A percentile compares a stretch with the other conserved stretches of the same genome.
phyloP scores from a whole-genome alignment of 2,797 vertebrate genomes.

The Gila robusta region DNA sequence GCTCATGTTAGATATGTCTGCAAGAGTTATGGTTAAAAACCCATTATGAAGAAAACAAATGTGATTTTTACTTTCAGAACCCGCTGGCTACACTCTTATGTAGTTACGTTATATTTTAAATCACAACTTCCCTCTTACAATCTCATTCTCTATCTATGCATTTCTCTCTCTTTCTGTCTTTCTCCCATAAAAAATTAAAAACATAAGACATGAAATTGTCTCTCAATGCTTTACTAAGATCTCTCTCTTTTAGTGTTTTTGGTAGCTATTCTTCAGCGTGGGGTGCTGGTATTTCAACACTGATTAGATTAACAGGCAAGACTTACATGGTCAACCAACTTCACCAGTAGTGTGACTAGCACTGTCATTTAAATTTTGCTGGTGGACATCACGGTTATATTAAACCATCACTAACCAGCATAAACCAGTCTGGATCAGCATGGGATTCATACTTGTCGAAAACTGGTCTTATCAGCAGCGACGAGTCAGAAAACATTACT shows the following conservation, averaged over 20 bases:
- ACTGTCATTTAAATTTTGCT: not conserved
- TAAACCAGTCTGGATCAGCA: not conserved
- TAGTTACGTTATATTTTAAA: not conserved
- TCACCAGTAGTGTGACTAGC: not conserved
- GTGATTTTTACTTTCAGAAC: conserved; percentile 20
- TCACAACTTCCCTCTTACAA: not conserved
- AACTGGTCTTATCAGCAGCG: not conserved
- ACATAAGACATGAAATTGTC: not conserved
- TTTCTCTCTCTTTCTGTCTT: not conserved
- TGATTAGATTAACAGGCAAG: not conserved
- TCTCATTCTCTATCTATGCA: not conserved
- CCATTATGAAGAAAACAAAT: conserved; percentile 22
- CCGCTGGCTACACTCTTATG: not conserved
- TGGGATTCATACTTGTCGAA: not conserved
- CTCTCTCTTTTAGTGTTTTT: not conserved
- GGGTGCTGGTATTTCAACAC: not conserved
- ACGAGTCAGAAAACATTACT: not conserved
- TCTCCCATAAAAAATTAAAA: not conserved
- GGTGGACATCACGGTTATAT: not conserved
- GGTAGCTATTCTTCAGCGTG: not conserved
- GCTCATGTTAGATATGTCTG: not conserved
- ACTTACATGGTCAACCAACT: not conserved
- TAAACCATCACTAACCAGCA: not conserved
- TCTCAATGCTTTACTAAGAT: conserved; percentile 4
- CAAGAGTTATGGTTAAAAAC: not conserved